These are phyloP conservation scores for Entomobrya proxima DNA, from an alignment of 2,888 invertebrate genomes.

Conservation along the genomic window DNA sequence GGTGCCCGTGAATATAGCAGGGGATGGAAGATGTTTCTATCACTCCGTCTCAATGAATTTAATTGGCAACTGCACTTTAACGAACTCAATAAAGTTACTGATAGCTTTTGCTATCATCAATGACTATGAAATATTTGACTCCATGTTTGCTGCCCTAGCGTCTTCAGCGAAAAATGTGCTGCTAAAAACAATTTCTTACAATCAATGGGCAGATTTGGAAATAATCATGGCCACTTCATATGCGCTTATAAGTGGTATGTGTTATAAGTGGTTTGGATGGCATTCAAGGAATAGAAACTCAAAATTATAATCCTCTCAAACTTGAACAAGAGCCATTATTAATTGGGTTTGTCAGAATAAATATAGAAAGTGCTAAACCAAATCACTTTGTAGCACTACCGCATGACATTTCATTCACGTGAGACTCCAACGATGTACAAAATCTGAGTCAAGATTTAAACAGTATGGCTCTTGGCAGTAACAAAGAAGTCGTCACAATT, in stretches of 20 bases:
- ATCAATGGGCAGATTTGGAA: neutral
- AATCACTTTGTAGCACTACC: neutral
- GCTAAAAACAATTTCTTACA: neutral
- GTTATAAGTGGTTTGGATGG: neutral
- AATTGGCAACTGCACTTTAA: neutral
- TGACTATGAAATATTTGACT: neutral
- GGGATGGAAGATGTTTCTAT: conserved; percentile 7
- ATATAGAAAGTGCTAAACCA: neutral
- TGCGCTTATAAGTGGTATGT: neutral
- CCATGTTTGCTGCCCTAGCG: neutral
- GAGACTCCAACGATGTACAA: neutral
- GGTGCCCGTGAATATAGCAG: neutral
- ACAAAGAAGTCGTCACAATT: neutral
- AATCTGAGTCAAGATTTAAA: too few relatives aligned
- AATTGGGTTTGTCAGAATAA: neutral
- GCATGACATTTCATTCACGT: neutral
- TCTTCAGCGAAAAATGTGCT: neutral
- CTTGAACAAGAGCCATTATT: neutral
- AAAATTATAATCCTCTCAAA: neutral
- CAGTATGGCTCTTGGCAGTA: too few relatives aligned
- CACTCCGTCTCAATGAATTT: neutral
- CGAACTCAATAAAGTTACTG: neutral
- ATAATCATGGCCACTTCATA: neutral
- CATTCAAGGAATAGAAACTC: neutral
- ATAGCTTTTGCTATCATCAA: neutral